Conservation (phyloP, 2,113 vertebrate genomes). For the Desmodus rotundus region DNA sequence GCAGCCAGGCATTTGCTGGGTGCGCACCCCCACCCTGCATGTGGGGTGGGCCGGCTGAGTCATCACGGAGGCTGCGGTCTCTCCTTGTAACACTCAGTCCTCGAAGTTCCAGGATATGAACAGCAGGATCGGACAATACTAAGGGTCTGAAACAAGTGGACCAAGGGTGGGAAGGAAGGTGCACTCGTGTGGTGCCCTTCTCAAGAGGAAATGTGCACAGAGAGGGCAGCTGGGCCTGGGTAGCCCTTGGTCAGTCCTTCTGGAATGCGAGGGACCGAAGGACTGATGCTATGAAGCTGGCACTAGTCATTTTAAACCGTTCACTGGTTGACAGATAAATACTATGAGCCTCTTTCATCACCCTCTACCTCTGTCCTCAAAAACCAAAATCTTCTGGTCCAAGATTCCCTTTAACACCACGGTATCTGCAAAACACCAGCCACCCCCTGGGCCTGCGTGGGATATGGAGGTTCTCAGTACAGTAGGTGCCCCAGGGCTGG, state of each 20-base stretch:
- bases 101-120: slow-evolving; percentile 17
- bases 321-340: neutral
- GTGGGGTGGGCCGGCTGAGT: neutral
- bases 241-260: neutral
- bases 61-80: neutral
- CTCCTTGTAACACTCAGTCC: neutral
- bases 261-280: neutral
- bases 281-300: neutral
- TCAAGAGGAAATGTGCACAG: neutral
- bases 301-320: neutral
- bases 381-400: neutral
- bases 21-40: neutral
- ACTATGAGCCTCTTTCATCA: neutral
- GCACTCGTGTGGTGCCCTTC: neutral
- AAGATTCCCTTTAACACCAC: neutral
- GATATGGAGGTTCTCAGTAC: neutral
- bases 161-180: neutral
- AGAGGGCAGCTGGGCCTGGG: neutral
- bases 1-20: neutral
- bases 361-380: neutral
- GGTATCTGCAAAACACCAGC: neutral
- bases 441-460: neutral
- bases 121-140: neutral
- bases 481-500: too few species aligned
- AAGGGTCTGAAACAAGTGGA: neutral